phyloP scores from a whole-genome alignment of 2,888 invertebrate species.

The Mythimna loreyi region DNA sequence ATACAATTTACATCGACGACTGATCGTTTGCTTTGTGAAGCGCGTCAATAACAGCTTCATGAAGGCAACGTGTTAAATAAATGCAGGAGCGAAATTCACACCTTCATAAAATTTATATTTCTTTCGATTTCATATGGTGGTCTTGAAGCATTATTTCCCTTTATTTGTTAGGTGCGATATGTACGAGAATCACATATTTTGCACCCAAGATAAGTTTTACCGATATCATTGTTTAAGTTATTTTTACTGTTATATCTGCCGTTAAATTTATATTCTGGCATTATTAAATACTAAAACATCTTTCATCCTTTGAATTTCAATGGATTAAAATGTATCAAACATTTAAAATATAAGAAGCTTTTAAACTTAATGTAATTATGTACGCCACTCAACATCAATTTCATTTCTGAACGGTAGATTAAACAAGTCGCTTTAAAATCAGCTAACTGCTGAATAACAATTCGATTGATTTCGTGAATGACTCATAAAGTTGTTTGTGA shows the following conservation, averaged over 20 bases:
- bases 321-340: conserved; percentile 12
- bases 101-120: conserved; percentile 31
- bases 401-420: conserved; percentile 19
- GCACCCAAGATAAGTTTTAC: conserved; percentile 16
- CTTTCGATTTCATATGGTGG: conserved; percentile 21
- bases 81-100: conserved; percentile 19
- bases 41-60: conserved; percentile 38
- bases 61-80: conserved; percentile 21
- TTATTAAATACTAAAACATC: conserved; percentile 4
- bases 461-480: conserved; percentile 64
- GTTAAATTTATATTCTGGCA: conserved; percentile 2
- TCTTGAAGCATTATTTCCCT: conserved; percentile 15
- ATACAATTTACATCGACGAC: conserved; percentile 65
- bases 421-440: conserved; percentile 27
- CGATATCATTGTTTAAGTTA: conserved; percentile 15
- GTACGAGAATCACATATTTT: conserved; percentile 5
- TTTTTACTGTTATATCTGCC: conserved; percentile 12
- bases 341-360: conserved; percentile 31
- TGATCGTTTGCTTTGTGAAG: conserved; percentile 46
- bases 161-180: conserved; percentile 6
- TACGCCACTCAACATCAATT: conserved; percentile 35
- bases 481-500: conserved; percentile 63
- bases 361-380: conserved; percentile 45
- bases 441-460: conserved; percentile 40
- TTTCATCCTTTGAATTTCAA: conserved; percentile 9